Evolutionary conservation across 1,140 invertebrate species (phyloP).

Genomic region (Drosophila insularis): DNA sequence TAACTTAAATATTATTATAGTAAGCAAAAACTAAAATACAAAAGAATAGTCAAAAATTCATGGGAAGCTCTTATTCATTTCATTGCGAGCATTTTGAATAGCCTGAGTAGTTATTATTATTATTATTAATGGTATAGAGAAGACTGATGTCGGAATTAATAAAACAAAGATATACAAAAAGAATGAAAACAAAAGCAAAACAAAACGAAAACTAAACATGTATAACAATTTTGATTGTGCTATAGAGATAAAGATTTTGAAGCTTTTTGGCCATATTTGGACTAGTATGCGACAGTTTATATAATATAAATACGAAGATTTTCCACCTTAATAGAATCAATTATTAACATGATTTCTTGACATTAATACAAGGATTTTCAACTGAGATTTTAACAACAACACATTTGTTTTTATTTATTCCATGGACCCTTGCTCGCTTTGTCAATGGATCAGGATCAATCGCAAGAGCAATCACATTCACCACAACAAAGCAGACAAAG

Average conservation of each 20-base stretch:
- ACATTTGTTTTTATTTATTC: not conserved
- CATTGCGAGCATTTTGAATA: not conserved
- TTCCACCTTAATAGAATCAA: too few relatives aligned
- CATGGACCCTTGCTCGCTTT: not conserved
- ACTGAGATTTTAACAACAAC: not conserved
- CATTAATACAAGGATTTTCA: constrained; percentile 16
- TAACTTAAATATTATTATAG: constrained; percentile 17
- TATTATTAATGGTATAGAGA: not conserved
- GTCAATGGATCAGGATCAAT: not conserved
- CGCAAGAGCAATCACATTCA: not conserved
- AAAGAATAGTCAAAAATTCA: not conserved
- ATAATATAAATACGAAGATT: constrained; percentile 25
- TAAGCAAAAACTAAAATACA: constrained; percentile 22
- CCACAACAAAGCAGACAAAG: constrained; percentile 3
- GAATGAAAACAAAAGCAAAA: not conserved
- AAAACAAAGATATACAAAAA: constrained; percentile 4
- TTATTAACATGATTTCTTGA: constrained; percentile 2
- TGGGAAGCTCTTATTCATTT: not conserved
- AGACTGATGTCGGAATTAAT: constrained; percentile 1
- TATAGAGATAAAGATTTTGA: constrained; percentile 7
- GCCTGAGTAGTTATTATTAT: not conserved
- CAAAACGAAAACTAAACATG: not conserved
- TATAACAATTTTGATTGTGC: not conserved
- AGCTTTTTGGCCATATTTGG: constrained; percentile 59
- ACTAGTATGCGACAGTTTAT: constrained; percentile 71